Evolutionary conservation across 2,888 invertebrate species (phyloP).

Genomic region (Siphlonurus alternatus): DNA sequence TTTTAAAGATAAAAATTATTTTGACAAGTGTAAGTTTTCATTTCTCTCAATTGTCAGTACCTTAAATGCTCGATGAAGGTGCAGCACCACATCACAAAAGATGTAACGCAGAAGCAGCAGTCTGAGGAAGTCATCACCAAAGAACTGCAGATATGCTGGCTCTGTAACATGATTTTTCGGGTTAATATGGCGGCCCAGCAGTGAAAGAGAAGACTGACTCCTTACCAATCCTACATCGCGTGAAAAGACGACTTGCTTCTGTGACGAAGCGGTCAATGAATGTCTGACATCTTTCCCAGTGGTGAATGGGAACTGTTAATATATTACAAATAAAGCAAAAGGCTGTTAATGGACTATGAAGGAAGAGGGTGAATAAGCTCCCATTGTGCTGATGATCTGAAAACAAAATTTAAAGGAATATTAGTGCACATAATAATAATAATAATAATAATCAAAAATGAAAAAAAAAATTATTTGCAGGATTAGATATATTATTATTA

Average conservation of each 20-base stretch:
- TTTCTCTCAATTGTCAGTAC: too few species aligned
- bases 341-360: conserved; percentile 84
- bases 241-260: conserved; percentile 70
- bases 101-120: conserved; percentile 75
- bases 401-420: too few species aligned
- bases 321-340: conserved; percentile 85
- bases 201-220: conserved; percentile 11
- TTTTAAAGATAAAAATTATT: too few species aligned
- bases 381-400: conserved; percentile 72
- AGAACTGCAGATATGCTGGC: conserved; percentile 51
- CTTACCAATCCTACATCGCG: conserved; percentile 65
- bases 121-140: conserved; percentile 89
- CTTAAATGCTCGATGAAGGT: conserved; percentile 64
- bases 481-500: too few species aligned
- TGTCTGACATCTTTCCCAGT: conserved; percentile 82
- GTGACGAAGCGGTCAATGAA: conserved; percentile 77
- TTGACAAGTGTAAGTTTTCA: too few species aligned
- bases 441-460: conserved; percentile 9
- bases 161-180: conserved; percentile 23
- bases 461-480: conserved; percentile 5
- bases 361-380: conserved; percentile 85
- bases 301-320: conserved; percentile 61
- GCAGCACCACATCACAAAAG: conserved; percentile 82
- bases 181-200: conserved; percentile 3
- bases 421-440: too few species aligned